These are phyloP conservation scores for Cotesia typhae DNA, from an alignment of 1,140 invertebrate species.

Conservation along the genomic window DNA sequence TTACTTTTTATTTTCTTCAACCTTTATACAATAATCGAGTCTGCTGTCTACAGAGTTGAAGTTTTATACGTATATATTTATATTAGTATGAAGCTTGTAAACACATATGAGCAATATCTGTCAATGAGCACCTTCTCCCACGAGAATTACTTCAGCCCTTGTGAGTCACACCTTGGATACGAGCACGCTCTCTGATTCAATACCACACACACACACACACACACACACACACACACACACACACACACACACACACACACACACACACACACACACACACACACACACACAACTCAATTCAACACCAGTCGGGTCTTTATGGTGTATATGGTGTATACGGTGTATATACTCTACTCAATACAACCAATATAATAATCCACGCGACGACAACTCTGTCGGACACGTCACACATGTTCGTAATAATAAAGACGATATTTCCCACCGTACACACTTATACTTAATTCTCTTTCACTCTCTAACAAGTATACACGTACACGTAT, in stretches of 20 bases:
- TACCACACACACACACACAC: background rate
- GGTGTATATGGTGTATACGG: slow-evolving; percentile 4
- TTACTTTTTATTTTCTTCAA: no score
- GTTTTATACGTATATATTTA: background rate
- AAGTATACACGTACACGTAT: background rate
- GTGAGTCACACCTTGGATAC: slow-evolving; percentile 20
- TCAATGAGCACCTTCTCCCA: slow-evolving; percentile 26
- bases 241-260: background rate
- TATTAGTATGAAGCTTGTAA: background rate
- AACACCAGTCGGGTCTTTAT: background rate
- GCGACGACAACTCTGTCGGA: slow-evolving; percentile 24
- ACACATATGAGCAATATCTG: background rate
- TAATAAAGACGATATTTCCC: slow-evolving; percentile 29
- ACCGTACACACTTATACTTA: slow-evolving; percentile 15
- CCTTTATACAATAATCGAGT: background rate
- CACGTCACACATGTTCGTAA: slow-evolving; percentile 30
- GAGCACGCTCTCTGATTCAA: slow-evolving; percentile 20
- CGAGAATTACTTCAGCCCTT: slow-evolving; percentile 23
- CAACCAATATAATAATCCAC: slow-evolving; percentile 32
- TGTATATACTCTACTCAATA: background rate
- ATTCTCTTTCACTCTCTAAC: background rate
- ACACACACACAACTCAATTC: background rate
- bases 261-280: background rate
- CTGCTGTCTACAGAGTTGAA: no score
- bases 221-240: background rate